Evolutionary conservation across 2,888 invertebrate species (phyloP).

Genomic region (Deilephila porcellus): DNA sequence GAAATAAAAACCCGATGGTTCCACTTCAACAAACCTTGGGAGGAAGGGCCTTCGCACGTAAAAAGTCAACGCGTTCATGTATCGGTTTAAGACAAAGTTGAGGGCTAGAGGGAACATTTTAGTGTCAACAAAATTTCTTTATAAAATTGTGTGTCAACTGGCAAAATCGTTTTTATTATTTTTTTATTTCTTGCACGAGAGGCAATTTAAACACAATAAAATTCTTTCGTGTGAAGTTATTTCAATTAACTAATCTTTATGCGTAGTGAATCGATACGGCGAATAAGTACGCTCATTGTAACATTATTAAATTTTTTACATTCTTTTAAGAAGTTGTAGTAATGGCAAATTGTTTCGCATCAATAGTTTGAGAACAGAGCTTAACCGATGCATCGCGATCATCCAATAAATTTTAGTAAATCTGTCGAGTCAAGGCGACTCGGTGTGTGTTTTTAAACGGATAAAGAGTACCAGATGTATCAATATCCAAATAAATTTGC

Average conservation of each 20-base stretch:
- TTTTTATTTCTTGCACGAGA: not conserved
- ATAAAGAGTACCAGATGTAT: constrained; percentile 56
- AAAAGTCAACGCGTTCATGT: constrained; percentile 70
- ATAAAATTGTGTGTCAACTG: not conserved
- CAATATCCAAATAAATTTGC: constrained; percentile 64
- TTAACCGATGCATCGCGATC: constrained; percentile 57
- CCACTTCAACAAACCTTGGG: constrained; percentile 69
- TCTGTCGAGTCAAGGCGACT: constrained; percentile 57
- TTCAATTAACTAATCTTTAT: not conserved
- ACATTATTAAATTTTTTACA: not conserved
- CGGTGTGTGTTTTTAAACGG: constrained; percentile 49
- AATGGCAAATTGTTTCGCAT: not conserved
- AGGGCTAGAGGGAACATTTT: constrained; percentile 45
- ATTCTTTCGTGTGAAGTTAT: constrained; percentile 35
- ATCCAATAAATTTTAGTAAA: constrained; percentile 52
- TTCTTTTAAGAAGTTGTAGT: not conserved
- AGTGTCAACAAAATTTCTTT: constrained; percentile 17
- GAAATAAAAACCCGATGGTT: constrained; percentile 78
- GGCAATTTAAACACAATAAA: not conserved
- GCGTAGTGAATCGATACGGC: not conserved
- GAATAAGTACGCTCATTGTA: not conserved
- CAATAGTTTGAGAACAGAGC: constrained; percentile 40
- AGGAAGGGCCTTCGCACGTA: constrained; percentile 63
- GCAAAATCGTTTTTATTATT: not conserved
- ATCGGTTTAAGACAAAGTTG: constrained; percentile 51